Evolutionary conservation across 1,140 invertebrate genomes (phyloP).

Genomic region (Temnothorax nylanderi): DNA sequence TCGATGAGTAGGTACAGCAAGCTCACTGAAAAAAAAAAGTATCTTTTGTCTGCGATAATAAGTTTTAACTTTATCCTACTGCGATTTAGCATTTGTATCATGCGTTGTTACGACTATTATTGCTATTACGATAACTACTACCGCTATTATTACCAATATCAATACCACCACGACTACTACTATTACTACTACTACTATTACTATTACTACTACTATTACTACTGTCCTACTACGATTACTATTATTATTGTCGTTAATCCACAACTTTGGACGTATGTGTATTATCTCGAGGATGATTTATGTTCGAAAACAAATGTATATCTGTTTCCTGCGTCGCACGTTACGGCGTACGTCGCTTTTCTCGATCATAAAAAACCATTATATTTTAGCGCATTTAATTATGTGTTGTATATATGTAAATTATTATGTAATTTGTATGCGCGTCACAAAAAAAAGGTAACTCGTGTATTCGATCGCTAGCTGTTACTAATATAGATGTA

Average conservation of each 20-base stretch:
- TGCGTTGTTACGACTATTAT: constrained; percentile 58
- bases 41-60: constrained; percentile 62
- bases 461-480: constrained; percentile 79
- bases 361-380: constrained; percentile 32
- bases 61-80: constrained; percentile 60
- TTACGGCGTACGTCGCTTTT: neutral
- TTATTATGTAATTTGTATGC: constrained; percentile 70
- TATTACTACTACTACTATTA: constrained; percentile 41
- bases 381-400: constrained; percentile 80
- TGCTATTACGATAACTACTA: constrained; percentile 55
- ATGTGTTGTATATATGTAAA: constrained; percentile 85
- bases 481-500: constrained; percentile 65
- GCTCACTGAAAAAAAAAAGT: constrained; percentile 45
- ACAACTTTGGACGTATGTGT: constrained; percentile 10
- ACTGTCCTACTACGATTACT: constrained; percentile 44
- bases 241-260: constrained; percentile 36
- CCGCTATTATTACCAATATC: constrained; percentile 42
- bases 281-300: constrained; percentile 15
- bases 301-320: constrained; percentile 16
- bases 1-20: constrained; percentile 59
- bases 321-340: constrained; percentile 4
- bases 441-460: constrained; percentile 53
- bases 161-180: constrained; percentile 40
- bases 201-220: constrained; percentile 48
- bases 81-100: constrained; percentile 60